These are phyloP conservation scores for Xestia c-nigrum DNA, from an alignment of 2,888 invertebrate species.

Conservation along the genomic window DNA sequence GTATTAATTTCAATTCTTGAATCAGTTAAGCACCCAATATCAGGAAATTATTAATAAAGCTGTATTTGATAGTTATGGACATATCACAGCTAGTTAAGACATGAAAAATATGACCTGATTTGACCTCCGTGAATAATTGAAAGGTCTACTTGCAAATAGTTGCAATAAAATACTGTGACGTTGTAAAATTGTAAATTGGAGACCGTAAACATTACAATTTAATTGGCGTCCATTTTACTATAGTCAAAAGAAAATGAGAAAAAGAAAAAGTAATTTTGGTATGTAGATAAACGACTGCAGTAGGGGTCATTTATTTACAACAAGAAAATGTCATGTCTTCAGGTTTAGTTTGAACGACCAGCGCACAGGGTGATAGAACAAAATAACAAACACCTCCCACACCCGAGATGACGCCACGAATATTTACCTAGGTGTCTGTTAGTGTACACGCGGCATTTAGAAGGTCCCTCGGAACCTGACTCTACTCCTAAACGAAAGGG, in stretches of 20 bases:
- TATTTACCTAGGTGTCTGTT: slow-evolving; percentile 87
- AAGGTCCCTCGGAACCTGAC: slow-evolving; percentile 67
- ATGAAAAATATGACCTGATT: slow-evolving; percentile 51
- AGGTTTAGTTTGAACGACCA: slow-evolving; percentile 55
- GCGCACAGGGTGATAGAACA: slow-evolving; percentile 57
- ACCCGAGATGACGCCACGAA: slow-evolving; percentile 66
- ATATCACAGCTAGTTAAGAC: slow-evolving; percentile 59
- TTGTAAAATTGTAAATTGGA: slow-evolving; percentile 32
- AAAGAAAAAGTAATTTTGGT: slow-evolving; percentile 40
- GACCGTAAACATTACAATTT: slow-evolving; percentile 33
- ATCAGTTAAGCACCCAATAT: slow-evolving; percentile 64
- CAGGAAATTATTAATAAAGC: slow-evolving; percentile 68
- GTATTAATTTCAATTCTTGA: slow-evolving; percentile 56
- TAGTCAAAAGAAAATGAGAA: slow-evolving; percentile 61
- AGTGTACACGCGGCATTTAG: slow-evolving; percentile 79
- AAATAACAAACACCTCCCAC: slow-evolving; percentile 74
- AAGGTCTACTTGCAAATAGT: slow-evolving; percentile 7
- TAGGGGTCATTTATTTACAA: slow-evolving; percentile 53
- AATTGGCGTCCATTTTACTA: slow-evolving; percentile 47
- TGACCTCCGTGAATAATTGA: slow-evolving; percentile 6
- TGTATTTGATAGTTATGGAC: slow-evolving; percentile 51
- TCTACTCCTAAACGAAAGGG: slow-evolving; percentile 82
- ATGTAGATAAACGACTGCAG: slow-evolving; percentile 56
- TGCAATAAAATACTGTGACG: slow-evolving; percentile 20
- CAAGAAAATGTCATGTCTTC: slow-evolving; percentile 62